Evolutionary conservation across 2,113 vertebrate genomes (phyloP).

Genomic region (Grallaria varia): DNA sequence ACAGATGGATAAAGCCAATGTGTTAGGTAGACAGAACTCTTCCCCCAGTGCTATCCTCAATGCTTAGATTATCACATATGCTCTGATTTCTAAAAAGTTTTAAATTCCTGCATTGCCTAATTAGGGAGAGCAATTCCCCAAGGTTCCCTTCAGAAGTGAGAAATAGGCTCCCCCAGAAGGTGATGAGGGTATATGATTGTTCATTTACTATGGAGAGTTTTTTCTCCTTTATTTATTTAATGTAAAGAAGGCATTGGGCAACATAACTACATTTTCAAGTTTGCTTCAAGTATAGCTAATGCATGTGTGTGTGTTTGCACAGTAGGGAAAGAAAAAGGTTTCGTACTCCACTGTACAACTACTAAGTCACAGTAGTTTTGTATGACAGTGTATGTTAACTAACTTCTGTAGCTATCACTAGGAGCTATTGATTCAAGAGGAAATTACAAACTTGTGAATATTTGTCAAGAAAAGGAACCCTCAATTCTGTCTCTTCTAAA

Average conservation of each 20-base stretch:
- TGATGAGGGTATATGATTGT: not conserved
- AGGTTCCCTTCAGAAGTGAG: not conserved
- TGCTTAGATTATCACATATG: not conserved
- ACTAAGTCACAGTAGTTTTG: not conserved
- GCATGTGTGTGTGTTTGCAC: accelerated
- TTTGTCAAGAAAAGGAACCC: not conserved
- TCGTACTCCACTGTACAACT: not conserved
- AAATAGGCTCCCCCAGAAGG: not conserved
- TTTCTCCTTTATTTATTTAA: not conserved
- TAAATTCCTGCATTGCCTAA: not conserved
- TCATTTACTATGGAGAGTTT: not conserved
- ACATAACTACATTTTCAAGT: not conserved
- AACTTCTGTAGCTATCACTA: not conserved
- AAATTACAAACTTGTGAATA: not conserved
- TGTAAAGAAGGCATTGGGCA: not conserved
- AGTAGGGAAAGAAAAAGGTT: not conserved
- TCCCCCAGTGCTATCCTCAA: not conserved
- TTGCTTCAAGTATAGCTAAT: not conserved
- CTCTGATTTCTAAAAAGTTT: not conserved
- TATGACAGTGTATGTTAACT: not conserved
- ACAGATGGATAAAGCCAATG: not conserved
- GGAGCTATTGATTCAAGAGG: not conserved
- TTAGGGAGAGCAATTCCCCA: not conserved
- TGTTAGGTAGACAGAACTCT: not conserved
- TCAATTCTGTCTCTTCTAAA: not conserved